A percentile compares a stretch with the other conserved stretches of the same genome.
Conservation (phyloP, 2,113 vertebrate genomes). For the Oncorhynchus clarkii region DNA sequence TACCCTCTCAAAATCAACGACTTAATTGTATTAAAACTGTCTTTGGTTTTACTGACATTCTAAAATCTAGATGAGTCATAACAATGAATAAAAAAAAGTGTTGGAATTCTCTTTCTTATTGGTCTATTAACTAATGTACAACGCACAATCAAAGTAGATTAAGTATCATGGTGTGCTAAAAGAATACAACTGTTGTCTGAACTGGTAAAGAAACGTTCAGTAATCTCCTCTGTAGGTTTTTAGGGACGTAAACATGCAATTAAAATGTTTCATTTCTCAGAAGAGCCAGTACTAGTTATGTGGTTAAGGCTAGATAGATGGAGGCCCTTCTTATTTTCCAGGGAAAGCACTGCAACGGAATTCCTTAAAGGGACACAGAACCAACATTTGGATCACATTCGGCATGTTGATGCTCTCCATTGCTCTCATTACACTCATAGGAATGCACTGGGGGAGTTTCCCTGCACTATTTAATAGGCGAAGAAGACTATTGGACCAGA, state of each 20-base stretch:
- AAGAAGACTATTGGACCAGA: conserved; percentile 7
- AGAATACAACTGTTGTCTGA: neutral
- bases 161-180: neutral
- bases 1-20: too few relatives aligned
- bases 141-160: neutral
- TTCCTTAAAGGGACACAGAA: neutral
- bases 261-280: conserved; percentile 39
- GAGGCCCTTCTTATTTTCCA: neutral
- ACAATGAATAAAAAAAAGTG: too few relatives aligned
- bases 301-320: conserved; percentile 11
- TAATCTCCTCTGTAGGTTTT: neutral
- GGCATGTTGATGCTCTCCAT: neutral
- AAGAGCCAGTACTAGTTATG: neutral
- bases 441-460: conserved; percentile 35
- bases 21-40: too few relatives aligned
- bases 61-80: too few relatives aligned
- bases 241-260: conserved; percentile 43
- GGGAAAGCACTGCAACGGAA: neutral
- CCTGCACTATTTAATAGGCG: conserved; percentile 35
- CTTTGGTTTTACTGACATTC: too few relatives aligned
- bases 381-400: conserved; percentile 12
- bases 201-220: neutral
- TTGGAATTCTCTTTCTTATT: too few relatives aligned
- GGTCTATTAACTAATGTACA: neutral
- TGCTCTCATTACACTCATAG: conserved; percentile 10